Evolutionary conservation across 2,797 vertebrate species (phyloP).

Genomic region (Myiothlypis coronata): DNA sequence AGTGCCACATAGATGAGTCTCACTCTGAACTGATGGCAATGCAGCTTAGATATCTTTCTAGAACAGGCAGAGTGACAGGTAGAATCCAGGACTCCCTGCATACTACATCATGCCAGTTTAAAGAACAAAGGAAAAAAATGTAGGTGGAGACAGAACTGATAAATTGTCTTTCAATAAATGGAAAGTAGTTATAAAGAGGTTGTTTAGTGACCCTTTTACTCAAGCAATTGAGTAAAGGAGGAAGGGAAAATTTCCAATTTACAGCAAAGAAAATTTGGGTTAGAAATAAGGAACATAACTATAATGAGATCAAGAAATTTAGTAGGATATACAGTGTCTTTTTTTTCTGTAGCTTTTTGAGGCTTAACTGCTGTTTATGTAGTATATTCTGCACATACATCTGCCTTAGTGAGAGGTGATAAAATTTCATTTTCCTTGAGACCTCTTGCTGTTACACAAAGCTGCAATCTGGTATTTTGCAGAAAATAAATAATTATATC

Average conservation of each 20-base stretch:
- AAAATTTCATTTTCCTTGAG: background rate
- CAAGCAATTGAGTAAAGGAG: background rate
- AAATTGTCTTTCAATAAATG: background rate
- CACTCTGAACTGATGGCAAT: background rate
- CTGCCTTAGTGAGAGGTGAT: background rate
- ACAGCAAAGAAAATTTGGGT: background rate
- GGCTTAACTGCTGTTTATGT: background rate
- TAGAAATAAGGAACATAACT: background rate
- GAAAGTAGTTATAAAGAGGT: background rate
- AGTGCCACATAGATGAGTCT: background rate
- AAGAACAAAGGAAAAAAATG: background rate
- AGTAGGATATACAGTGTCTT: background rate
- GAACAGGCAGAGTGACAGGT: background rate
- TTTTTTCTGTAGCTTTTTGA: background rate
- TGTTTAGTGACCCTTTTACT: background rate
- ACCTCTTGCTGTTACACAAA: background rate
- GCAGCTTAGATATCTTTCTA: background rate
- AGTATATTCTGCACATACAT: background rate
- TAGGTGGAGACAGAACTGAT: background rate
- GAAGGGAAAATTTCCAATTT: background rate
- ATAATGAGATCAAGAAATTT: background rate
- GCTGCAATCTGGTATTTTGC: background rate
- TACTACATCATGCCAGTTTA: background rate
- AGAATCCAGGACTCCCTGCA: background rate
- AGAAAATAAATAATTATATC: conserved; percentile 1